These are phyloP conservation scores for Melanostoma mellinum DNA, from an alignment of 2,888 invertebrate species.

Conservation along the genomic window DNA sequence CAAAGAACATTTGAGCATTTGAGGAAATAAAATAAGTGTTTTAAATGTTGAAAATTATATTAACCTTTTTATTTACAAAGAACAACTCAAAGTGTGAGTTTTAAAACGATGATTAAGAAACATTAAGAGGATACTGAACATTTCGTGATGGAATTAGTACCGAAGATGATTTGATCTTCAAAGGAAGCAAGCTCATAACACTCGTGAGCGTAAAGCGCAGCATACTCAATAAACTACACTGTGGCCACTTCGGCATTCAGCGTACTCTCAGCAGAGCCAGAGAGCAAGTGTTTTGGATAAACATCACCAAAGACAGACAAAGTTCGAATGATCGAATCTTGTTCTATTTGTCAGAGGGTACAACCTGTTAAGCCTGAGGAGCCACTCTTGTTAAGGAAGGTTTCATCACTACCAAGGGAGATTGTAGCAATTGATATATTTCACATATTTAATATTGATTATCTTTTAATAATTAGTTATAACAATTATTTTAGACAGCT, in stretches of 20 bases:
- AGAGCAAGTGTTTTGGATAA: too few species aligned
- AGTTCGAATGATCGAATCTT: too few species aligned
- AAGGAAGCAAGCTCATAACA: conserved; percentile 52
- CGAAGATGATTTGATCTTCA: conserved; percentile 44
- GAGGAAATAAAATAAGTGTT: too few species aligned
- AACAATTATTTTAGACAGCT: background rate
- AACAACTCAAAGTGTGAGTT: conserved; percentile 1
- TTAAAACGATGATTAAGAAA: conserved; percentile 36
- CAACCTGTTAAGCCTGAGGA: too few species aligned
- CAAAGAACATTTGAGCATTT: background rate
- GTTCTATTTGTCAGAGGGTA: too few species aligned
- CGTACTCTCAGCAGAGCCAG: too few species aligned
- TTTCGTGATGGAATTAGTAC: conserved; percentile 59
- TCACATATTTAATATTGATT: conserved; percentile 1
- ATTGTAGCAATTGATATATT: conserved; percentile 20
- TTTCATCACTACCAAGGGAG: conserved; percentile 31
- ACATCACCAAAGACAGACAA: too few species aligned
- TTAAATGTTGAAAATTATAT: too few species aligned
- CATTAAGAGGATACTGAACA: conserved; percentile 54
- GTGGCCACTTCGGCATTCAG: too few species aligned
- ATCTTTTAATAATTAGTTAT: background rate
- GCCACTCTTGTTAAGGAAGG: background rate
- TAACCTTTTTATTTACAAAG: too few species aligned
- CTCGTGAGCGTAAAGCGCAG: too few species aligned
- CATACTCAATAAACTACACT: too few species aligned